Evolutionary conservation across 35 echinoderm and acorn worm genomes (phyloP), one percentile per base, ranked within the genome.

Genomic region (Holothuria glaberrima): DNA sequence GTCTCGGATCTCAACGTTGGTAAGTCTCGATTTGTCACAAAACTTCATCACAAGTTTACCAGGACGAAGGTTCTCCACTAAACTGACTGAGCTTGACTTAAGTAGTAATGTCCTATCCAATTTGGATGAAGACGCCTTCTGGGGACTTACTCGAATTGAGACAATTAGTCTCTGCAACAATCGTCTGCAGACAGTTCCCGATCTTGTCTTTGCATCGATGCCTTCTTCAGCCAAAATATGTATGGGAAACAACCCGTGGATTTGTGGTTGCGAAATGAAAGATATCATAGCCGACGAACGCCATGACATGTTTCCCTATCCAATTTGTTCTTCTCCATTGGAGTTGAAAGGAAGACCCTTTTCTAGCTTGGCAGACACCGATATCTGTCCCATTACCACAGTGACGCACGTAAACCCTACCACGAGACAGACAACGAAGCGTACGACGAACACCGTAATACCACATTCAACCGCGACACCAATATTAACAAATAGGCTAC

Each of bases 21-120:
- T 46, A 21, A n/a, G n/a, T n/a, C n/a, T n/a, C n/a, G n/a, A n/a
- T n/a, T n/a, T n/a, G n/a, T n/a, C n/a, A n/a, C n/a, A 81, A 81
- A 81, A 81, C 25, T 6, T 20, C 52, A 81, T 81, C 76, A 58
- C 76, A 58, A 3, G 54, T 58, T 18, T 81, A 24, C 25, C 76
- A 54, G 76, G 45, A 58, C 14, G 76, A 25, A 46, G 54, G 28
- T 81, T 81, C 45, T 81, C n/a, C n/a, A n/a, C n/a, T n/a, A n/a
- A n/a, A n/a, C n/a, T n/a, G n/a, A n/a, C n/a, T n/a, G n/a, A n/a
- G 3, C 44, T 81, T 26, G 76, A 81, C 45, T 81, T 81, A 46
- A 26, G 14, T 81, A 6, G 29, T 27, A 81, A 81, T n/a, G 28
- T n/a, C 28, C 25, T 81, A 41, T 18, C 32, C 20, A 52, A 21